These are phyloP conservation scores for Malurus melanocephalus DNA, from an alignment of 2,113 vertebrate genomes.

Conservation along the genomic window DNA sequence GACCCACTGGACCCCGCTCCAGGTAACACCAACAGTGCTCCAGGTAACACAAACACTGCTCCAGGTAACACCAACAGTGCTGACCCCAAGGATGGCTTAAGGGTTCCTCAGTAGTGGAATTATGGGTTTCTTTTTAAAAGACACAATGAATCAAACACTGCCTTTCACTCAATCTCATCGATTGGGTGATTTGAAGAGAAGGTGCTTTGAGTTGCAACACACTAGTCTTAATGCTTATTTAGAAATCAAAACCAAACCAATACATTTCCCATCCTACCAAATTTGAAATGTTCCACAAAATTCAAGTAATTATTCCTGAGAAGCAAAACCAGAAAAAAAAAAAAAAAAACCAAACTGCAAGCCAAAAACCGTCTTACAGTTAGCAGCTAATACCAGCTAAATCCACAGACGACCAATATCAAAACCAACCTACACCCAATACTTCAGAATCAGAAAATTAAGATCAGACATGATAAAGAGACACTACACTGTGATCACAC, in stretches of 20 bases:
- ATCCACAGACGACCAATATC: background rate
- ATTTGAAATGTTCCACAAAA: background rate
- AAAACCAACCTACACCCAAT: background rate
- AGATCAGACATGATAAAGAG: background rate
- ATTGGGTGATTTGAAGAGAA: background rate
- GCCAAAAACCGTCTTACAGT: background rate
- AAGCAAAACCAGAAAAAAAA: no score
- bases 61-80: rapidly evolving
- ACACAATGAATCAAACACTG: background rate
- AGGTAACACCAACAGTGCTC: no score
- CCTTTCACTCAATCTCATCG: no score
- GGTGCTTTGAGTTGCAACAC: background rate
- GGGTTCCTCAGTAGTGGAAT: background rate
- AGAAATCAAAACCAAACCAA: background rate
- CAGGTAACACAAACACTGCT: no score
- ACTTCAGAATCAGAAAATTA: background rate
- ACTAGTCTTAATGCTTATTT: background rate
- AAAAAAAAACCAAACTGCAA: background rate
- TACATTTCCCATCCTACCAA: background rate
- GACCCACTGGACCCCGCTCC: background rate
- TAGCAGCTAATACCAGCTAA: background rate
- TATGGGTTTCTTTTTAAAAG: background rate
- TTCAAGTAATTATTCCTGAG: background rate
- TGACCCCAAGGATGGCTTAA: rapidly evolving
- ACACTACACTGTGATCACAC: background rate